phyloP scores from a whole-genome alignment of 1,140 invertebrate genomes.

The Drosophila pseudoobscura region DNA sequence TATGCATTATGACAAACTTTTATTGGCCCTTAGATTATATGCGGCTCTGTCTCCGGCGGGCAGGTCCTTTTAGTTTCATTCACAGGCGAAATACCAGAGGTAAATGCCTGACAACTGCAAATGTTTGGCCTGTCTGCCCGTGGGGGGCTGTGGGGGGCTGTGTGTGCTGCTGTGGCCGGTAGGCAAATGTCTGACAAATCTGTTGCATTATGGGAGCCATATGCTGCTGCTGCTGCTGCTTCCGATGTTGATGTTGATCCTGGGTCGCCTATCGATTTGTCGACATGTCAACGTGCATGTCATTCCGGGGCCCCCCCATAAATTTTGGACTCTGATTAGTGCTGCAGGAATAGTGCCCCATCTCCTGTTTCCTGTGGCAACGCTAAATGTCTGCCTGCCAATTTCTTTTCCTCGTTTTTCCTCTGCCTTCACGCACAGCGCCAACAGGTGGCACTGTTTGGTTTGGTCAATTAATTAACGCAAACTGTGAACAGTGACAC shows the following conservation, averaged over 20 bases:
- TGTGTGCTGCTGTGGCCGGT: constrained; percentile 24
- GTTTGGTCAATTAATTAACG: constrained; percentile 65
- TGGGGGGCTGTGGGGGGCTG: no score
- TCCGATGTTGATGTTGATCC: constrained; percentile 28
- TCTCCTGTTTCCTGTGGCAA: background rate
- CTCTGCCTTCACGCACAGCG: constrained; percentile 16
- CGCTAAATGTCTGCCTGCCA: no score
- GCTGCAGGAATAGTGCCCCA: background rate
- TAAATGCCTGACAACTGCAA: constrained; percentile 51
- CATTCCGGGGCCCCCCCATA: constrained; percentile 44
- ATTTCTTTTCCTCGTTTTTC: background rate
- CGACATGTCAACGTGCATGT: constrained; percentile 12
- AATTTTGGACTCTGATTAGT: constrained; percentile 64
- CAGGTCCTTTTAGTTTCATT: constrained; percentile 35
- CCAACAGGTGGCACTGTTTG: constrained; percentile 39
- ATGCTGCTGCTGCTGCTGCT: constrained; percentile 34
- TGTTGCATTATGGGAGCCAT: constrained; percentile 68
- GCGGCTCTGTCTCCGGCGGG: background rate
- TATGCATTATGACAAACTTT: constrained; percentile 57
- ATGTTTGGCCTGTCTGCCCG: constrained; percentile 34
- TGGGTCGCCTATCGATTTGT: constrained; percentile 54
- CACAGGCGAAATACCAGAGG: constrained; percentile 43
- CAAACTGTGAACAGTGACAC: constrained; percentile 14
- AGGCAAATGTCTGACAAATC: constrained; percentile 73
- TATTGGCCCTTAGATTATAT: constrained; percentile 40